phyloP scores from a whole-genome alignment of 2,888 invertebrate genomes.

The Cremastinae sp. region DNA sequence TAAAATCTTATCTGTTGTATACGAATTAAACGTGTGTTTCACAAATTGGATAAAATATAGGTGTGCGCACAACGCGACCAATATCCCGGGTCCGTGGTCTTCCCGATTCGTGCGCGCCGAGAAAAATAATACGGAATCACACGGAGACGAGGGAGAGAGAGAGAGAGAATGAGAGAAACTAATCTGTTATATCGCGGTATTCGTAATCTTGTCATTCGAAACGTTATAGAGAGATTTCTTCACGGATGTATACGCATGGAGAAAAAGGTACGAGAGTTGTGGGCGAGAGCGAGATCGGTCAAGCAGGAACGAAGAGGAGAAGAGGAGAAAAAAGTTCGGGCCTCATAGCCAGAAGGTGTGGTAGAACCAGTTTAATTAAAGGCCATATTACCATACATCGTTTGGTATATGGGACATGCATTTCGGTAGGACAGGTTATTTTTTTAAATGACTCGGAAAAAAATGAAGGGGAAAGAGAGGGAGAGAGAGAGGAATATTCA shows the following conservation, averaged over 20 bases:
- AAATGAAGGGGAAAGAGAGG: not conserved
- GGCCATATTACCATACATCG: slow-evolving; percentile 35
- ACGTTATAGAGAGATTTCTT: slow-evolving; percentile 27
- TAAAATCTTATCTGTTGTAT: slow-evolving; percentile 10
- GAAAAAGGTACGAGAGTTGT: slow-evolving; percentile 12
- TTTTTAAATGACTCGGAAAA: slow-evolving; percentile 1
- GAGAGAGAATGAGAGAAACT: slow-evolving; percentile 19
- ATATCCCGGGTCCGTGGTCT: slow-evolving; percentile 12
- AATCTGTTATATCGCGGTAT: slow-evolving; percentile 38
- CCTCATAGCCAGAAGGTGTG: slow-evolving; percentile 18
- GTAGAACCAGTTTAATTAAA: slow-evolving; percentile 48
- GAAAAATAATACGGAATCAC: slow-evolving; percentile 31
- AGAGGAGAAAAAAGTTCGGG: slow-evolving; percentile 1
- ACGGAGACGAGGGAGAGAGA: not conserved
- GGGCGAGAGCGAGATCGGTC: slow-evolving; percentile 14
- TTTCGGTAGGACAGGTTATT: not conserved
- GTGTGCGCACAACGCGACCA: slow-evolving; percentile 8
- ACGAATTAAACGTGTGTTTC: slow-evolving; percentile 35
- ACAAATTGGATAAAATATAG: slow-evolving; percentile 40
- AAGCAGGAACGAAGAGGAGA: not conserved
- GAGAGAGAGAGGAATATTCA: not conserved
- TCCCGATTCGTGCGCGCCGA: not conserved
- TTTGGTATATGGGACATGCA: slow-evolving; percentile 14
- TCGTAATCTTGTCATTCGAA: slow-evolving; percentile 49
- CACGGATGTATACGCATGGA: slow-evolving; percentile 18